These are phyloP conservation scores for Gorsachius magnificus DNA, from an alignment of 2,797 vertebrate genomes.

Conservation along the genomic window DNA sequence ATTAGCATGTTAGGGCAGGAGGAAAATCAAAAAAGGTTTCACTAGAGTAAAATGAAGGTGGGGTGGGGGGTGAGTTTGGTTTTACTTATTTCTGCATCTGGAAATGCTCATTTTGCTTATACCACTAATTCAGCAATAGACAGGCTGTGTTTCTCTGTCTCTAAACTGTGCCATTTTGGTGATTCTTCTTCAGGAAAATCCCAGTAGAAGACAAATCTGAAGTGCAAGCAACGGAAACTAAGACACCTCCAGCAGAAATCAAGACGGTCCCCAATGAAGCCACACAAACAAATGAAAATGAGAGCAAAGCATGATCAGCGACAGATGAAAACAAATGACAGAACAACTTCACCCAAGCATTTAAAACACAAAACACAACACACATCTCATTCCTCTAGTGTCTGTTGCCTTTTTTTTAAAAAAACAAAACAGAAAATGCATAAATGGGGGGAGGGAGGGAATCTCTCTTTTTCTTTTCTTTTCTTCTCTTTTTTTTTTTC, in stretches of 20 bases:
- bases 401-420: conserved; percentile 87
- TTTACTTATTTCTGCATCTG: too few species aligned
- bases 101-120: neutral
- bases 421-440: conserved; percentile 62
- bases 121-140: rapidly evolving
- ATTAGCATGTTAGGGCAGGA: neutral
- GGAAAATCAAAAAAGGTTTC: too few species aligned
- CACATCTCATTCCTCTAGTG: conserved; percentile 88
- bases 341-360: conserved; percentile 81
- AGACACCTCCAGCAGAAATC: conserved; percentile 83
- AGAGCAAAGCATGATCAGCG: conserved; percentile 93
- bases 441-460: conserved; percentile 51
- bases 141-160: neutral
- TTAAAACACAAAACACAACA: conserved; percentile 68
- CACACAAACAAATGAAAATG: conserved; percentile 86
- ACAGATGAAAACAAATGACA: conserved; percentile 72
- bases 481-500: neutral
- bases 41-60: rapidly evolving
- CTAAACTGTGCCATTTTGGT: conserved; percentile 43
- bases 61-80: rapidly evolving
- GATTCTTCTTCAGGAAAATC: conserved; percentile 81
- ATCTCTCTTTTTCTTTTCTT: conserved; percentile 7
- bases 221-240: conserved; percentile 81
- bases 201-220: conserved; percentile 85
- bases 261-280: conserved; percentile 88